phyloP scores from a whole-genome alignment of 2,113 vertebrate genomes.

The Pheucticus melanocephalus region DNA sequence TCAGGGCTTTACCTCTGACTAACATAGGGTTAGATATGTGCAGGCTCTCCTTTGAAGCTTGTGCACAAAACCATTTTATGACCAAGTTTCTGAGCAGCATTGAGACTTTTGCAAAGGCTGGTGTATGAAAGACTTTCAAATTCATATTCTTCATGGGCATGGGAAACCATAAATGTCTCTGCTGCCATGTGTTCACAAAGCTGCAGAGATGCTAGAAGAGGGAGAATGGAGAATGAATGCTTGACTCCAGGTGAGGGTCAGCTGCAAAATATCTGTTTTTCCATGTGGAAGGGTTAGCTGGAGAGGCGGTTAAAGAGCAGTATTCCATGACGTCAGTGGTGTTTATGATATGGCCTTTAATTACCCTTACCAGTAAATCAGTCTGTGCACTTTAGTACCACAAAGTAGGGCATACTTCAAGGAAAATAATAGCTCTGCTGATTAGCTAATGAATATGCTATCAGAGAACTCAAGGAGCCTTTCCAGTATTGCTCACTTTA shows the following conservation, averaged over 20 bases:
- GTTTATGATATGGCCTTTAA: conserved; percentile 44
- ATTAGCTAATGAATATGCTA: conserved; percentile 33
- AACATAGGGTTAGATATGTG: too few species aligned
- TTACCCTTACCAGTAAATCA: conserved; percentile 39
- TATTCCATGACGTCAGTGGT: conserved; percentile 39
- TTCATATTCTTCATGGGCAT: rapidly evolving
- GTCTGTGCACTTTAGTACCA: conserved; percentile 22
- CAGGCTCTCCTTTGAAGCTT: not conserved
- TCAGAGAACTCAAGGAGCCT: not conserved
- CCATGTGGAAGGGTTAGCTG: conserved; percentile 13
- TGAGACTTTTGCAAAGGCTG: not conserved
- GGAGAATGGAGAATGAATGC: not conserved
- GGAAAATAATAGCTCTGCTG: conserved; percentile 8
- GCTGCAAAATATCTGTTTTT: not conserved
- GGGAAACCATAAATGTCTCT: not conserved
- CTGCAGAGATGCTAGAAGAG: not conserved
- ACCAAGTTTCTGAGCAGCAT: not conserved
- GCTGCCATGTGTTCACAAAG: not conserved
- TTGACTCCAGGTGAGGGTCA: not conserved
- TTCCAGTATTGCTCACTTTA: not conserved
- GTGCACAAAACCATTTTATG: rapidly evolving
- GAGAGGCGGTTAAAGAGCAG: conserved; percentile 13
- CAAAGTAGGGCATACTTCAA: conserved; percentile 32
- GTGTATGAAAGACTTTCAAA: not conserved
- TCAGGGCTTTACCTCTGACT: not conserved